phyloP scores from a whole-genome alignment of 2,113 vertebrate genomes.

The Fulmarus glacialis region DNA sequence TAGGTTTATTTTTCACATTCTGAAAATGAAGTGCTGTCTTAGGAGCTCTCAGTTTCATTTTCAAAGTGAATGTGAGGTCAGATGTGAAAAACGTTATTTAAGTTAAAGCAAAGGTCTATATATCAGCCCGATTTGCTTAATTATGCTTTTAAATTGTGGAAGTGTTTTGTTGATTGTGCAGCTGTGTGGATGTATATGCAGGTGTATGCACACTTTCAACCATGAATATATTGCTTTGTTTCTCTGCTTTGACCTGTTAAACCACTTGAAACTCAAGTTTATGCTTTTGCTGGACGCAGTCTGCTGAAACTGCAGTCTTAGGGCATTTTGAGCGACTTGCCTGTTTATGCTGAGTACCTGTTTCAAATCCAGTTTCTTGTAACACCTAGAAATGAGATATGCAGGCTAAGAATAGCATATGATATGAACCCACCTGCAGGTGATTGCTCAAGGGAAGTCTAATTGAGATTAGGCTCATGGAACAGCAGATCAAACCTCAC shows the following conservation, averaged over 20 bases:
- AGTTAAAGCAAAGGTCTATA: not conserved
- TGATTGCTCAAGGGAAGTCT: not conserved
- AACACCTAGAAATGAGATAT: not conserved
- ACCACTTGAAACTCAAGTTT: slow-evolving; percentile 8
- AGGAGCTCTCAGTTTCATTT: not conserved
- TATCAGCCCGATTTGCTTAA: not conserved
- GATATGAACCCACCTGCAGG: not conserved
- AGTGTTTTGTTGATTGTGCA: slow-evolving; percentile 9
- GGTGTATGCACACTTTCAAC: not conserved
- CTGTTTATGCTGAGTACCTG: not conserved
- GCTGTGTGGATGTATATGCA: slow-evolving; percentile 21
- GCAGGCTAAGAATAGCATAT: not conserved
- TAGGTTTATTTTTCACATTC: not conserved
- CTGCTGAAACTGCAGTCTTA: slow-evolving; percentile 15
- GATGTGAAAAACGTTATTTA: not conserved
- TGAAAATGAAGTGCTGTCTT: not conserved
- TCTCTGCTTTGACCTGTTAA: slow-evolving; percentile 13
- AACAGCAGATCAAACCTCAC: not conserved
- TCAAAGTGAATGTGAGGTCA: not conserved
- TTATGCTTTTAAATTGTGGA: not conserved
- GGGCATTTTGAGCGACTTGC: fast-evolving
- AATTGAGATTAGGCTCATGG: not conserved
- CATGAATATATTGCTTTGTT: slow-evolving; percentile 29
- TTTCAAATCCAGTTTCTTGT: not conserved
- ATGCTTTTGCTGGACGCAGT: not conserved